Evolutionary conservation across 1,140 invertebrate genomes (phyloP).

Genomic region (Eueides isabella): DNA sequence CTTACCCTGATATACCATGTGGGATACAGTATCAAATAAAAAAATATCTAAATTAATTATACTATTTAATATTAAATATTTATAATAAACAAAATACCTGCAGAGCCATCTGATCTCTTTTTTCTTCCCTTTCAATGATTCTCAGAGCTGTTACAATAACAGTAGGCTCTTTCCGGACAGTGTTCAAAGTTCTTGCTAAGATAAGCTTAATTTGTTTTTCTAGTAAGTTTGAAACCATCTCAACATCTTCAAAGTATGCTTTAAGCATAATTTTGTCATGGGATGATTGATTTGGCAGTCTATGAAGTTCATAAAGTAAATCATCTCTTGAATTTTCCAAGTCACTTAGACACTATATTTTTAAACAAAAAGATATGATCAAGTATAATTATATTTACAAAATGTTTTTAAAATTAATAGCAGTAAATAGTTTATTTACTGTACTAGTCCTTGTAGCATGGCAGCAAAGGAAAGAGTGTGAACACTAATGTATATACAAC

Average conservation of each 20-base stretch:
- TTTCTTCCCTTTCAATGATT: constrained; percentile 98
- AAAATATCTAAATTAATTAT: too few species aligned
- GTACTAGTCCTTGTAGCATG: too few species aligned
- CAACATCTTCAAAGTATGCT: constrained; percentile 97
- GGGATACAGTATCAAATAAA: not conserved
- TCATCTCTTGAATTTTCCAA: constrained; percentile 98
- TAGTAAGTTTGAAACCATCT: constrained; percentile 93
- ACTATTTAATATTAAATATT: not conserved
- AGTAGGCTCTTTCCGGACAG: constrained; percentile 96
- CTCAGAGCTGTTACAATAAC: constrained; percentile 97
- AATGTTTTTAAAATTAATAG: too few species aligned
- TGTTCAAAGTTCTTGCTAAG: constrained; percentile 94
- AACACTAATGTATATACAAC: too few species aligned
- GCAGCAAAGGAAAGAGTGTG: too few species aligned
- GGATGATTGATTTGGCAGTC: constrained; percentile 94
- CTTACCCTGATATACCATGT: too few species aligned
- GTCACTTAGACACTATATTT: constrained; percentile 91
- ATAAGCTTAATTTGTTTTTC: constrained; percentile 96
- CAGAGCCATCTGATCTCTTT: constrained; percentile 91
- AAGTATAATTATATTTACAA: not conserved
- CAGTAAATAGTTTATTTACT: too few species aligned
- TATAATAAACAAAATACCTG: constrained; percentile 71
- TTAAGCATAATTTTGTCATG: constrained; percentile 96
- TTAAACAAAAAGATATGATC: constrained; percentile 4
- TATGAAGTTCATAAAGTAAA: constrained; percentile 96